Conservation (phyloP, 2,888 invertebrate species). For the Dorcus parallelipipedus region DNA sequence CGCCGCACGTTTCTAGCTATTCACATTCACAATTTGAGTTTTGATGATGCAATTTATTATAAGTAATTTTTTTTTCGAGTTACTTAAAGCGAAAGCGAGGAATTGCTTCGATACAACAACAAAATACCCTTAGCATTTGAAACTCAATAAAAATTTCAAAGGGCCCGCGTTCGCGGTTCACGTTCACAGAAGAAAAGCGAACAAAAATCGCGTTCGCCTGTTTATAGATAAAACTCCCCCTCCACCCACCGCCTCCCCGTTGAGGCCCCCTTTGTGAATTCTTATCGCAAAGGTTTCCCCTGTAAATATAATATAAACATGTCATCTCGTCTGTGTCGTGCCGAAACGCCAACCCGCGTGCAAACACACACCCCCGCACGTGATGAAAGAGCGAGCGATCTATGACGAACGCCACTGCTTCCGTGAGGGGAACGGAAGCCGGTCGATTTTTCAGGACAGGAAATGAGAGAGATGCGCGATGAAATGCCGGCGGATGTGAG, state of each 20-base stretch:
- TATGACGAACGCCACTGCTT: slow-evolving; percentile 11
- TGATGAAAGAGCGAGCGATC: slow-evolving; percentile 3
- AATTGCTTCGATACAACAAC: too few relatives aligned
- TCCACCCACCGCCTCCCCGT: too few relatives aligned
- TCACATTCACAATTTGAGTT: too few relatives aligned
- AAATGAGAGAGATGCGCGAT: not conserved
- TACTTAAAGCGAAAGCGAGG: too few relatives aligned
- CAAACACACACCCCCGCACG: not conserved
- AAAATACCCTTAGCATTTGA: too few relatives aligned
- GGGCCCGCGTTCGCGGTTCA: not conserved
- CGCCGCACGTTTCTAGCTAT: too few relatives aligned
- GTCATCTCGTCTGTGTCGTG: not conserved
- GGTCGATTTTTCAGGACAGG: slow-evolving; percentile 17
- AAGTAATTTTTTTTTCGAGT: too few relatives aligned
- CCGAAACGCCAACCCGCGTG: not conserved
- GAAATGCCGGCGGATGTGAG: slow-evolving; percentile 12
- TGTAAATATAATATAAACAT: slow-evolving; percentile 10
- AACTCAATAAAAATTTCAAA: not conserved
- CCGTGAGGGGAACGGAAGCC: slow-evolving; percentile 12
- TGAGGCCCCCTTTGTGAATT: slow-evolving; percentile 5
- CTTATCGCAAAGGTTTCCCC: slow-evolving; percentile 4
- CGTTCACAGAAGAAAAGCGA: not conserved
- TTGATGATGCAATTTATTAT: too few relatives aligned
- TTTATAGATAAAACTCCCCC: too few relatives aligned
- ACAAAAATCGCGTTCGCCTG: not conserved